These are phyloP conservation scores for Habropoda laboriosa DNA, from an alignment of 1,140 invertebrate species.

Conservation along the genomic window DNA sequence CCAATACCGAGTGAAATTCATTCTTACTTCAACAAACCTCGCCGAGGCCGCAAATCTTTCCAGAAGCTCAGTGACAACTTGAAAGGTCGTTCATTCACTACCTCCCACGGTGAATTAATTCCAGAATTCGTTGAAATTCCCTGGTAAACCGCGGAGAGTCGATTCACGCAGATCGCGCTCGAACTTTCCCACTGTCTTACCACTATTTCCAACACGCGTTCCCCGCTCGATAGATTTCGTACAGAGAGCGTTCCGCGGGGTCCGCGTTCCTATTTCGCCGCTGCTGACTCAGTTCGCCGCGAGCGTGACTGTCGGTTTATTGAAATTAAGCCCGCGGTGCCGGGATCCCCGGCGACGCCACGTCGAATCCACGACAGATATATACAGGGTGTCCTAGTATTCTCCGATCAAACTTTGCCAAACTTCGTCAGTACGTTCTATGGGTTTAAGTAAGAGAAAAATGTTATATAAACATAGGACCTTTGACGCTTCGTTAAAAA, in stretches of 20 bases:
- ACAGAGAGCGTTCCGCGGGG: background rate
- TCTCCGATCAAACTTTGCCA: too few relatives aligned
- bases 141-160: background rate
- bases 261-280: background rate
- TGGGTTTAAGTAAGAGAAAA: too few relatives aligned
- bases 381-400: too few relatives aligned
- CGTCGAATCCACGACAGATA: slow-evolving; percentile 1
- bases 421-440: too few relatives aligned
- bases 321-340: slow-evolving; percentile 19
- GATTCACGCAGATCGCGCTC: slow-evolving; percentile 10
- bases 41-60: background rate
- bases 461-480: too few relatives aligned
- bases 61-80: background rate
- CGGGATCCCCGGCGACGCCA: background rate
- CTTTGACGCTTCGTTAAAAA: too few relatives aligned
- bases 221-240: background rate
- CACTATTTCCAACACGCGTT: background rate
- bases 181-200: slow-evolving; percentile 5
- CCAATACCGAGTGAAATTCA: background rate
- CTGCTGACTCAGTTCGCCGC: slow-evolving; percentile 6
- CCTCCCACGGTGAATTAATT: background rate
- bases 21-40: background rate
- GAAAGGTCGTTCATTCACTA: slow-evolving; percentile 11
- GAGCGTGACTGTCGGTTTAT: slow-evolving; percentile 32
- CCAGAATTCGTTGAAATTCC: slow-evolving; percentile 15